These are phyloP conservation scores for Geotrypetes seraphini DNA, from an alignment of 2,797 vertebrate species.

Conservation along the genomic window DNA sequence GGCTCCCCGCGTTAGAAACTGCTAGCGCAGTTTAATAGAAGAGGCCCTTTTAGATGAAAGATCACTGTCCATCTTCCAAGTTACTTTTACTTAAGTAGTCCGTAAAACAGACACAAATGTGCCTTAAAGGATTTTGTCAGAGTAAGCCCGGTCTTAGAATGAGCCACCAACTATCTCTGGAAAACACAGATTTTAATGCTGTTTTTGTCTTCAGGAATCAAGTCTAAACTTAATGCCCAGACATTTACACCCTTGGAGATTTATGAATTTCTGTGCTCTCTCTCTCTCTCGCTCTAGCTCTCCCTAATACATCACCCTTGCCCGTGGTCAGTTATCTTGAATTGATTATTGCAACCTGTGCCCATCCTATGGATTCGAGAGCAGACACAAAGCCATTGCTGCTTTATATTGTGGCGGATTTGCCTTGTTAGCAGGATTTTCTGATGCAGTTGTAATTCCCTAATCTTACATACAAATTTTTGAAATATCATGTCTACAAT, in stretches of 20 bases:
- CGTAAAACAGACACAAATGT: conserved; percentile 54
- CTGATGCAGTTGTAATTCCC: conserved; percentile 12
- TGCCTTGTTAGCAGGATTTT: conserved; percentile 30
- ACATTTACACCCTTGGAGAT: conserved; percentile 23
- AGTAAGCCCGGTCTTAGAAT: conserved; percentile 43
- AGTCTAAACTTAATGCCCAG: conserved; percentile 32
- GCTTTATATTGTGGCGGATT: conserved; percentile 18
- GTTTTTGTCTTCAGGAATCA: conserved; percentile 41
- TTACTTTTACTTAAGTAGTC: conserved; percentile 40
- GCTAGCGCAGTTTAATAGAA: no score
- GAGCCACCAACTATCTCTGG: conserved; percentile 24
- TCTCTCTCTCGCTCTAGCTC: no score
- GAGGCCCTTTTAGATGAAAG: conserved; percentile 35
- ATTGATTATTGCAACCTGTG: conserved; percentile 2
- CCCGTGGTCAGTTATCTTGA: conserved; percentile 9
- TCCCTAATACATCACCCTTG: no score
- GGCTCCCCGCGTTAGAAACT: no score
- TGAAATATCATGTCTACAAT: neutral
- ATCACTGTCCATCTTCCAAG: conserved; percentile 34
- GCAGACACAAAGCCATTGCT: conserved; percentile 15
- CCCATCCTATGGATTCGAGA: conserved; percentile 4
- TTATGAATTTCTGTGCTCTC: conserved; percentile 23
- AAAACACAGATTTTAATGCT: conserved; percentile 40
- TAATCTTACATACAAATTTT: conserved; percentile 24
- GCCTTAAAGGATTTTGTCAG: conserved; percentile 35